Conservation (phyloP, 2,113 vertebrate genomes). For the Lampris megalopsis region DNA sequence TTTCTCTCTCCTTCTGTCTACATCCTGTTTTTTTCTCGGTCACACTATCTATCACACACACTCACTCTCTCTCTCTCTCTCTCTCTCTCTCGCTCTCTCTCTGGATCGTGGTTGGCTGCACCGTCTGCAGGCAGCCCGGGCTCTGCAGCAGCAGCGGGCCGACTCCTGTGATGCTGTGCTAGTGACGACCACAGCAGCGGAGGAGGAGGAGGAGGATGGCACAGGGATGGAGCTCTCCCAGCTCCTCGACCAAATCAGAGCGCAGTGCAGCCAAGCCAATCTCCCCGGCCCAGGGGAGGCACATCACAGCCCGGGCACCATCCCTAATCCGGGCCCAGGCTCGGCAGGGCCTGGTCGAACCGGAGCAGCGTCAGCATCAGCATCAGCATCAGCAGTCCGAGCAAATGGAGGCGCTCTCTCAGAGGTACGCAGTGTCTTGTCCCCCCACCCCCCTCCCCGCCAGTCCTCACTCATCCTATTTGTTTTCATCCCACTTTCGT, state of each 20-base stretch:
- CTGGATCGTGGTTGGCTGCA: conserved; percentile 39
- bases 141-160: conserved; percentile 83
- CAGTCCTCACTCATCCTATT: conserved; percentile 12
- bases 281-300: conserved; percentile 37
- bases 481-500: conserved; percentile 25
- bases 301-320: conserved; percentile 29
- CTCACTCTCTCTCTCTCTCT: neutral
- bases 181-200: conserved; percentile 43
- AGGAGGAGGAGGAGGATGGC: conserved; percentile 88
- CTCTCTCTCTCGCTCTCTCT: conserved; percentile 18
- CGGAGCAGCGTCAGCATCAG: conserved; percentile 38
- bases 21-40: neutral
- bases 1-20: neutral
- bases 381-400: conserved; percentile 53
- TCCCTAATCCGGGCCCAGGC: conserved; percentile 56
- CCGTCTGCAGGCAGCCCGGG: conserved; percentile 80
- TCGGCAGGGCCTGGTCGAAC: conserved; percentile 47
- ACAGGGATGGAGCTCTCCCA: conserved; percentile 91
- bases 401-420: conserved; percentile 58
- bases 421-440: conserved; percentile 66
- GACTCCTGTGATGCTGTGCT: conserved; percentile 71
- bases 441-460: neutral
- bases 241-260: conserved; percentile 89
- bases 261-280: conserved; percentile 83
- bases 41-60: neutral